Conservation (phyloP, 2,888 invertebrate species). For the Siphlonurus alternatus region DNA sequence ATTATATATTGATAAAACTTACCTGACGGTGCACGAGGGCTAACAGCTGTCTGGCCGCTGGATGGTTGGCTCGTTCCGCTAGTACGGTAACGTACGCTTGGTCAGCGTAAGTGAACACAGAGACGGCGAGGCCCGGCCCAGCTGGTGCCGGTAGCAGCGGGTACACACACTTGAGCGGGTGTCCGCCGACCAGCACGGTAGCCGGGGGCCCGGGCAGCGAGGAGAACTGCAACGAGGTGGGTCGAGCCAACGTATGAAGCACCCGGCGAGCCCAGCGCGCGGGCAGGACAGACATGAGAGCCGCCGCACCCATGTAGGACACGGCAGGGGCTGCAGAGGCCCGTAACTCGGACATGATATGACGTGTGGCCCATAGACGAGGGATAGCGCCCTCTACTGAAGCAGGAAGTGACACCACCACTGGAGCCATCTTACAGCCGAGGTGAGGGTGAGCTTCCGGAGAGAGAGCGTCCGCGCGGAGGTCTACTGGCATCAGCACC, state of each 20-base stretch:
- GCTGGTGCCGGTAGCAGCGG: slow-evolving; percentile 30
- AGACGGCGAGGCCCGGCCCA: slow-evolving; percentile 29
- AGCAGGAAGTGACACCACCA: slow-evolving; percentile 29
- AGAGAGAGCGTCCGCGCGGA: slow-evolving; percentile 20
- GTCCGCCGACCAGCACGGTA: slow-evolving; percentile 26
- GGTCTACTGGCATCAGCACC: slow-evolving; percentile 26
- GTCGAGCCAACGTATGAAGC: slow-evolving; percentile 12
- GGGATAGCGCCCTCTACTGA: slow-evolving; percentile 38
- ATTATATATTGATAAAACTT: too few species aligned
- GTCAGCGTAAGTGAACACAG: slow-evolving; percentile 34
- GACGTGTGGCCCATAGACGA: slow-evolving; percentile 35
- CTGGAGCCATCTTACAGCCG: slow-evolving; percentile 24
- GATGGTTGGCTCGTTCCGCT: slow-evolving; percentile 19
- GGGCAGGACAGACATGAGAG: slow-evolving; percentile 25
- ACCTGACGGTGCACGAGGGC: slow-evolving; percentile 20
- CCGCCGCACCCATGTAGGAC: slow-evolving; percentile 29
- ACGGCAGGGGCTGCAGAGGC: slow-evolving; percentile 32
- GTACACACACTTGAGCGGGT: slow-evolving; percentile 23
- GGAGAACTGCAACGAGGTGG: slow-evolving; percentile 23
- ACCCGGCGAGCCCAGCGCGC: slow-evolving; percentile 5
- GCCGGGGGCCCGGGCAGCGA: slow-evolving; percentile 31
- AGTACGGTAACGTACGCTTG: slow-evolving; percentile 31
- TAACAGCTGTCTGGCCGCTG: slow-evolving; percentile 19
- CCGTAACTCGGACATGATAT: slow-evolving; percentile 29
- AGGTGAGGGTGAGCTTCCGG: slow-evolving; percentile 18